Evolutionary conservation across 1,140 invertebrate species (phyloP).

Genomic region (Drosophila setifemur): DNA sequence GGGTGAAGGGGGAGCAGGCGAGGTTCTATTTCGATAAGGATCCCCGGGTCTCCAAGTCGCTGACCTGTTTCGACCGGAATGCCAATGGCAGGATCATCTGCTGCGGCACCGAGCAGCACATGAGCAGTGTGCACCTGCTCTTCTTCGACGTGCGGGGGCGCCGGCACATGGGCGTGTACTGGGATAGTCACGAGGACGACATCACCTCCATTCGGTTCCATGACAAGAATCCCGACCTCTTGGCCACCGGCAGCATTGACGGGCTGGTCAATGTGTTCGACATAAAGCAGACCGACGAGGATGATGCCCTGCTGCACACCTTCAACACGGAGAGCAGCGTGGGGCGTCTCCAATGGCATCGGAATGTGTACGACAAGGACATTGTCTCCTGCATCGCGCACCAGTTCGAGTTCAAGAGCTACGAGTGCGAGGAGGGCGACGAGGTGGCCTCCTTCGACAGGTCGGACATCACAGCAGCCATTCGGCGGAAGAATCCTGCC

Average conservation of each 20-base stretch:
- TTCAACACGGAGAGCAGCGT: constrained; percentile 93
- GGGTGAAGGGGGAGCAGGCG: constrained; percentile 39
- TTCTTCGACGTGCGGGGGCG: constrained; percentile 91
- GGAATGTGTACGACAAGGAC: constrained; percentile 82
- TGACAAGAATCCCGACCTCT: constrained; percentile 86
- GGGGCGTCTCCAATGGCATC: constrained; percentile 85
- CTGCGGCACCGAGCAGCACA: constrained; percentile 89
- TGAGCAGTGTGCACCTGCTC: constrained; percentile 89
- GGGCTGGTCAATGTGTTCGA: constrained; percentile 94
- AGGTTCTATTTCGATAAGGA: too few relatives aligned
- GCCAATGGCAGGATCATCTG: constrained; percentile 88
- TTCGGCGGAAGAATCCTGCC: constrained; percentile 84
- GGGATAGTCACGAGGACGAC: constrained; percentile 93
- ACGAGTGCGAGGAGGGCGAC: constrained; percentile 86
- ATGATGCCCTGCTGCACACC: constrained; percentile 90
- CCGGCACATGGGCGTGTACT: constrained; percentile 91
- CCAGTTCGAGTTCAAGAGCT: constrained; percentile 87
- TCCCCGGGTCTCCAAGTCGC: constrained; percentile 84
- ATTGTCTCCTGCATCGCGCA: constrained; percentile 87
- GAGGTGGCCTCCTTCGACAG: constrained; percentile 84
- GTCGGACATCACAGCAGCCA: constrained; percentile 83
- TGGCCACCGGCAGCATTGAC: constrained; percentile 91
- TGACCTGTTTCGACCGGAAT: constrained; percentile 90
- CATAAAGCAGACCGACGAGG: constrained; percentile 88
- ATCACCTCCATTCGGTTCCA: constrained; percentile 92